Conservation (phyloP, 2,888 invertebrate species). For the Malthinus flaveolus region DNA sequence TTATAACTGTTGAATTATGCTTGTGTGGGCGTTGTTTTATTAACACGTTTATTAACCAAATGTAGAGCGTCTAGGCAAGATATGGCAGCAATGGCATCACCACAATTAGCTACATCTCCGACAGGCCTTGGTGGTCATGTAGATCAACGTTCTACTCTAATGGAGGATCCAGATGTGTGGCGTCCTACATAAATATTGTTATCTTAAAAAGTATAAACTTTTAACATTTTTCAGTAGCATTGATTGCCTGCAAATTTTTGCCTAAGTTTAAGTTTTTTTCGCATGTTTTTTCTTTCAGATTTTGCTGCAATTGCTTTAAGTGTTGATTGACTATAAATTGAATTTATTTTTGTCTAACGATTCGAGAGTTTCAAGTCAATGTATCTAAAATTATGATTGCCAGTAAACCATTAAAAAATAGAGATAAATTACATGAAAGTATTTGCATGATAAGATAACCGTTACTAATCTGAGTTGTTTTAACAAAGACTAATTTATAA, state of each 20-base stretch:
- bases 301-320: not conserved
- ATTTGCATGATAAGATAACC: too few species aligned
- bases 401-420: too few species aligned
- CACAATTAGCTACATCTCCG: slow-evolving; percentile 63
- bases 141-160: slow-evolving; percentile 79
- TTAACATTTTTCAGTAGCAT: slow-evolving; percentile 8
- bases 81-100: slow-evolving; percentile 80
- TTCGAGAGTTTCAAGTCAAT: too few species aligned
- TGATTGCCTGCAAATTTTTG: slow-evolving; percentile 1
- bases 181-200: slow-evolving; percentile 79
- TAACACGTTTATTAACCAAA: slow-evolving; percentile 14
- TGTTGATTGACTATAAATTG: too few species aligned
- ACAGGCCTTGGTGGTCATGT: slow-evolving; percentile 58
- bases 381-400: too few species aligned
- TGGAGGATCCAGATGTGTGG: slow-evolving; percentile 94
- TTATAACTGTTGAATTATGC: too few species aligned
- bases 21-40: slow-evolving; percentile 8
- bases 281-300: not conserved
- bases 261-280: not conserved
- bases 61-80: slow-evolving; percentile 80
- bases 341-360: too few species aligned
- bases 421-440: too few species aligned
- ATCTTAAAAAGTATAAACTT: slow-evolving; percentile 43
- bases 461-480: too few species aligned
- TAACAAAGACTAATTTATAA: too few species aligned